Evolutionary conservation across 2,113 vertebrate genomes (phyloP), one percentile per base, ranked within the genome.

Genomic region (Macroglossus sobrinus): DNA sequence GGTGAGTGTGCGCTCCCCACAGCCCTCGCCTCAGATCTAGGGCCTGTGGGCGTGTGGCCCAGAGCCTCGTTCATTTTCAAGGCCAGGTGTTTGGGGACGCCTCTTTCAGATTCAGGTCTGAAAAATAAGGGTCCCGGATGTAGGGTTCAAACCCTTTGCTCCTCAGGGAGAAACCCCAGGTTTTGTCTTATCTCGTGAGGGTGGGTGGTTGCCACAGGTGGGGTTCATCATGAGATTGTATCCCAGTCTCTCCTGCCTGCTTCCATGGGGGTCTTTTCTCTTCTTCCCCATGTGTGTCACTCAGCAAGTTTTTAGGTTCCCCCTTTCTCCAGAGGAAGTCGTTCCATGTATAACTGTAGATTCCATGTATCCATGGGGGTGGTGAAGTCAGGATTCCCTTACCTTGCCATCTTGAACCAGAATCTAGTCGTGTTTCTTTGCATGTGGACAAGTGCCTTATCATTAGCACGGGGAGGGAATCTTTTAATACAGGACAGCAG

Each of bases 231-330:
- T 33, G 18, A 1, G 18, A 13, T 40, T 30, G 9, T 45, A n/a
- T 35, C 33, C 26, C 7, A 5, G 40, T 14, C 14, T 38, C 40
- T 26, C 38, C 40, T 11, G 40, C 47, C 2, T 3, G 16, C 19
- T 69, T 59, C 71, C 19, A 1, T 4, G 38, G 47, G 26, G 21
- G 40, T 5, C 26, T 59, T 69, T 33, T 84, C 11, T 33, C 59
- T 26, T 12, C 4, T 4, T 50, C 1, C 33, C 4, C 3, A 1
- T 2, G 21, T 12, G 7, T 19, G 35, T 33, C 10, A 33, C 5
- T 19, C 14, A 26, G 30, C 7, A n/a, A 66, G 45, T 10, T 47
- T 79, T 53, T 11, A 19, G 45, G 10, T 12, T 13, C 3, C 13
- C 12, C 13, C 13, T 2, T 12, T 13, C 47, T 3, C 47, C 13